A percentile compares a stretch with the other conserved stretches of the same genome.
Conservation (phyloP, 2,113 vertebrate species). For the Peromyscus californicus region DNA sequence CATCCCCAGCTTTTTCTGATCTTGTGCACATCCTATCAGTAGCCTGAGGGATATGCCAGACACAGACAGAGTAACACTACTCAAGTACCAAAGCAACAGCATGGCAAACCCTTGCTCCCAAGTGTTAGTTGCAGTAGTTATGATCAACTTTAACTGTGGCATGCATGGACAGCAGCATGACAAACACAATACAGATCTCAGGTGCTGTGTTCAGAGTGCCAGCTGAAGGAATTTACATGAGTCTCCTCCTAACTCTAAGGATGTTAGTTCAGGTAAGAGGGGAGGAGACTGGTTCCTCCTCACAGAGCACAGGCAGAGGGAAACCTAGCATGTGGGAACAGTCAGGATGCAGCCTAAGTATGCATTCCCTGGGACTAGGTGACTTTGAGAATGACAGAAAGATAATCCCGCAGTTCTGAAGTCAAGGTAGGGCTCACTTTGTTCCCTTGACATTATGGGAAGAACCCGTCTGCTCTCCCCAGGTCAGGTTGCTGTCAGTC, state of each 20-base stretch:
- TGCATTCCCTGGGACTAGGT: background rate
- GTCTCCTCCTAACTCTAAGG: background rate
- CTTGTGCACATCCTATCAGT: background rate
- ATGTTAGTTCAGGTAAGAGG: background rate
- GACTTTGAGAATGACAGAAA: background rate
- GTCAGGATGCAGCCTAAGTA: background rate
- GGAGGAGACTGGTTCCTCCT: background rate
- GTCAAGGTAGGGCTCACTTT: background rate
- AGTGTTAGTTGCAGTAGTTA: background rate
- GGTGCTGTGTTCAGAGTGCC: background rate
- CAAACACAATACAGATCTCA: background rate
- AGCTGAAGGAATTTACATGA: background rate
- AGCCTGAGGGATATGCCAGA: background rate
- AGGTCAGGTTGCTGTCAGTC: background rate
- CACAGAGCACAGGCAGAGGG: background rate
- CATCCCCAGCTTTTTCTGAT: background rate
- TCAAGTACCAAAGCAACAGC: background rate
- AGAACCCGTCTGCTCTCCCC: background rate
- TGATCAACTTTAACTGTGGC: background rate
- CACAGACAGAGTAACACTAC: background rate
- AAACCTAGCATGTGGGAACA: background rate
- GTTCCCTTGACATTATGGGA: rapidly evolving
- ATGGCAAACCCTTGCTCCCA: background rate
- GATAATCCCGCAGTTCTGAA: background rate
- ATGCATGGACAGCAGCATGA: background rate